Evolutionary conservation across 30 jellyfish, hydroid and myxozoan genomes (phyloP), one percentile per base, ranked within the genome.

Genomic region (Aurelia sp.): DNA sequence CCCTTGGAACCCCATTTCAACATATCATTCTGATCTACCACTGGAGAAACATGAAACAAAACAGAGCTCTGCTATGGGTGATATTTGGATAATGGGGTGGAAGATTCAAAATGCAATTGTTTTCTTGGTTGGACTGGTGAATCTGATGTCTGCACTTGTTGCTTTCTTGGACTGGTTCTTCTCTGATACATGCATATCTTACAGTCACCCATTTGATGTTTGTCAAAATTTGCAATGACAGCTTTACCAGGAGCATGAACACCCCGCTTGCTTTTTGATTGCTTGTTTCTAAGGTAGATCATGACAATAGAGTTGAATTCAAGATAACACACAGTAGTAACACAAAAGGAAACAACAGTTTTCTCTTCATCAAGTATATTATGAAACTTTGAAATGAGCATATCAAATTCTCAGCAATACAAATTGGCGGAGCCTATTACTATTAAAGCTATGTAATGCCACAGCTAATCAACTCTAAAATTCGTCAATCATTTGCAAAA

Each of bases 241-340:
- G 13, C 63, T 52, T 52, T 52, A 52, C 11, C 63, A 8, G 63
- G 63, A 52, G 63, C 63, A 52, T 11, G 63, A 52, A 52, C 63
- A 52, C 63, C 63, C 11, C 16, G 63, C 16, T 52, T 52, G 63
- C 63, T 8, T 52, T 52, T 52, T 52, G 63, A 52, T 52, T 52
- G 63, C 63, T 52, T 52, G 63, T 52, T 52, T 52, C 63, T 52
- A 52, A 52, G 63, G 63, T 52, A 52, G 63, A 52, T 52, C 63
- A 52, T 11, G 63, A 52, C 63, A 52, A 52, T 16, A 52, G 13
- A 52, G 16, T 8, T 52, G 13, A 16, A 52, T 11, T 52, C 16
- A 8, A 52, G 16, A 8, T 52, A 16, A 52, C 16, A 16, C 16
- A 52, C 13, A 52, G 16, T 52, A 52, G 63, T 52, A 52, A 8